These are phyloP conservation scores for Apodemia hepburni DNA, from an alignment of 2,888 invertebrate genomes.

Conservation along the genomic window DNA sequence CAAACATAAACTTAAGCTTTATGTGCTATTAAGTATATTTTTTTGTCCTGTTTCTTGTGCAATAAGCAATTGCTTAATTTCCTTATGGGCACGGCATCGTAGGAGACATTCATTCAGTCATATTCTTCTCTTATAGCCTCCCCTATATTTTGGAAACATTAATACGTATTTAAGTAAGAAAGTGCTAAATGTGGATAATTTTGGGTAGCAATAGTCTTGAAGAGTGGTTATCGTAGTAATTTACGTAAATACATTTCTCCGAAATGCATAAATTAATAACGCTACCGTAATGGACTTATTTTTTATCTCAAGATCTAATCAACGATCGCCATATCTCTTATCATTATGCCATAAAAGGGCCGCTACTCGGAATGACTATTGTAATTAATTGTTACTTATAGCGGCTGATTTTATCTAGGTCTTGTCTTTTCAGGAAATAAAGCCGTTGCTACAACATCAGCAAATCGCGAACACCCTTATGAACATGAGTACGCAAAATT, in stretches of 20 bases:
- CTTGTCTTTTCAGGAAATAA: constrained; percentile 50
- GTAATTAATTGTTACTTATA: constrained; percentile 27
- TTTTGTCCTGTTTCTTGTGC: too few species aligned
- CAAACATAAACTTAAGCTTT: too few species aligned
- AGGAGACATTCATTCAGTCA: too few species aligned
- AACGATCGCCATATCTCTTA: constrained; percentile 32
- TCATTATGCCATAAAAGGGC: constrained; percentile 34
- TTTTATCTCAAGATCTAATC: constrained; percentile 34
- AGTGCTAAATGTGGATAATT: too few species aligned
- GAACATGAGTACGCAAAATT: constrained; percentile 89
- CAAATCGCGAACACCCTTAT: constrained; percentile 81
- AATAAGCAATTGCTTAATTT: too few species aligned
- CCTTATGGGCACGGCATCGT: too few species aligned
- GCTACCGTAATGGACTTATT: constrained; percentile 36
- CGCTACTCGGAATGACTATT: constrained; percentile 40
- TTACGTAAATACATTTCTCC: not conserved
- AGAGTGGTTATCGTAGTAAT: not conserved
- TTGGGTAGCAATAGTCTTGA: not conserved
- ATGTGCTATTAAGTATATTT: too few species aligned
- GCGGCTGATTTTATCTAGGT: constrained; percentile 16
- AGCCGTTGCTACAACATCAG: constrained; percentile 49
- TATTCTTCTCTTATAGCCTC: too few species aligned
- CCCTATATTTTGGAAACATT: too few species aligned
- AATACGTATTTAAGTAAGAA: too few species aligned
- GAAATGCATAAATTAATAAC: constrained; percentile 2